A percentile compares a stretch with the other conserved stretches of the same genome.
phyloP scores from a whole-genome alignment of 2,113 vertebrate genomes.

The Neogale vison region DNA sequence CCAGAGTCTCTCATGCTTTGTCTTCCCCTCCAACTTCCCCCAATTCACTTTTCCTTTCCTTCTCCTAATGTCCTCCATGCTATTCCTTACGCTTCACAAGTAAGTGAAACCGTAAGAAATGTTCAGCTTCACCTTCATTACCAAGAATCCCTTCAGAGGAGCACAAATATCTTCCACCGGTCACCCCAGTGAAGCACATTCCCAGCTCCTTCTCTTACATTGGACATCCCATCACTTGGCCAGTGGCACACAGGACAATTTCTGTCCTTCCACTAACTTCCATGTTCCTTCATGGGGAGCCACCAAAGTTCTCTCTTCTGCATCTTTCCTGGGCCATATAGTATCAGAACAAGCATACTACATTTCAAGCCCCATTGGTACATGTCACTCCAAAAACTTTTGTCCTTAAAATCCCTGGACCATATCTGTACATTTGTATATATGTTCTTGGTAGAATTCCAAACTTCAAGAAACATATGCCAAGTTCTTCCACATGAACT shows the following conservation, averaged over 20 bases:
- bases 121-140: not conserved
- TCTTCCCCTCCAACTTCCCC: no score
- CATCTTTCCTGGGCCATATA: not conserved
- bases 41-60: no score
- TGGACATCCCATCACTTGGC: not conserved
- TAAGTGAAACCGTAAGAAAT: not conserved
- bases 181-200: not conserved
- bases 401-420: not conserved
- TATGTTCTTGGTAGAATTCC: not conserved
- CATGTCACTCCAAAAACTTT: not conserved
- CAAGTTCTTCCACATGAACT: not conserved
- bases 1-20: no score
- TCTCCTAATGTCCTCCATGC: no score
- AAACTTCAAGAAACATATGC: not conserved
- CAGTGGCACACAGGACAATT: not conserved
- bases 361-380: not conserved
- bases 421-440: not conserved
- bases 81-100: no score
- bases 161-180: not conserved
- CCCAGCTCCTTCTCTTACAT: not conserved
- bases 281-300: not conserved
- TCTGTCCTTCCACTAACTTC: not conserved
- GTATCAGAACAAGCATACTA: not conserved
- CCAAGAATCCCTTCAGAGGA: not conserved
- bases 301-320: not conserved